Percentiles rank a stretch among this genome's conserved stretches.
These are phyloP conservation scores for Columba guinea DNA, from an alignment of 2,797 vertebrate genomes.

Conservation along the genomic window DNA sequence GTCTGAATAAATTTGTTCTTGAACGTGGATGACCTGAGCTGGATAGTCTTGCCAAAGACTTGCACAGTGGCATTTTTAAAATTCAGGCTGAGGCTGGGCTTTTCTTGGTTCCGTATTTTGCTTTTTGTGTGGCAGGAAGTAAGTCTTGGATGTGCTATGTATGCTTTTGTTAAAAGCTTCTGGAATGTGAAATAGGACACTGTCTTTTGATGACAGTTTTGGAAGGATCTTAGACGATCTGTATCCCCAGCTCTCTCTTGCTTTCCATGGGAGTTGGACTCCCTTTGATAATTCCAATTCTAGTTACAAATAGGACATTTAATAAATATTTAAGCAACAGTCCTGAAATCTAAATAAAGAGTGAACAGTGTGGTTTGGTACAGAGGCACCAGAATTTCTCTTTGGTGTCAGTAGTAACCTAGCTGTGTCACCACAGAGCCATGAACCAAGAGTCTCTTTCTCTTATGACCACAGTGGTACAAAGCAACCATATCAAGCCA, in stretches of 20 bases:
- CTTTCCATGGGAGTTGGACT: not conserved
- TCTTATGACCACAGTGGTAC: not conserved
- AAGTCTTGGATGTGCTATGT: not conserved
- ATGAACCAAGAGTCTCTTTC: not conserved
- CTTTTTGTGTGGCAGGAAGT: not conserved
- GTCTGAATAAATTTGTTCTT: not conserved
- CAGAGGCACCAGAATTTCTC: not conserved
- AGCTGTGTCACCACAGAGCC: not conserved
- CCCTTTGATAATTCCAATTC: not conserved
- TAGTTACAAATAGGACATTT: not conserved
- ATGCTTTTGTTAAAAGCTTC: not conserved
- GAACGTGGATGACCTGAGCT: not conserved
- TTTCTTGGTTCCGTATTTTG: not conserved
- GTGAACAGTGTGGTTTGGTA: not conserved
- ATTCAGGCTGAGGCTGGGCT: not conserved
- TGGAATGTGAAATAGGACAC: not conserved
- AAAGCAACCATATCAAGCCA: not conserved
- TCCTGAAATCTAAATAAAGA: not conserved
- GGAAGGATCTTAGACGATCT: not conserved
- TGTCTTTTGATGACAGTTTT: not conserved
- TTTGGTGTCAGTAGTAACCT: not conserved
- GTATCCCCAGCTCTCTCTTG: not conserved
- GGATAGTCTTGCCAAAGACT: not conserved
- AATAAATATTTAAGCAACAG: not conserved
- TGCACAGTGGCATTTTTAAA: conserved; percentile 19